A percentile compares a stretch with the other conserved stretches of the same genome.
These are phyloP conservation scores for Thera britannica DNA, from an alignment of 2,888 invertebrate species.

Conservation along the genomic window DNA sequence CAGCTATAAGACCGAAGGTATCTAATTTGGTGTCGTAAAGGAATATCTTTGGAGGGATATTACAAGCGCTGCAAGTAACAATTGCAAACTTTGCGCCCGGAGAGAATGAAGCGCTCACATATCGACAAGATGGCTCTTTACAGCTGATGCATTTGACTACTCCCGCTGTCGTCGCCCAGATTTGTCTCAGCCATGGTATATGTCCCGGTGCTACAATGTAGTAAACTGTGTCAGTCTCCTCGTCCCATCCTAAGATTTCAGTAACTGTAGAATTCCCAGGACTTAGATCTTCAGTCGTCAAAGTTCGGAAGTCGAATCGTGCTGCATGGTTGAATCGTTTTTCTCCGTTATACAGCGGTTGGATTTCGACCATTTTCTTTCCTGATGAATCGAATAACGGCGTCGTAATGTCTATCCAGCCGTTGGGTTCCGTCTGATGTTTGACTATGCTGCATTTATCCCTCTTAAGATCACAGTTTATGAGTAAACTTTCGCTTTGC, in stretches of 20 bases:
- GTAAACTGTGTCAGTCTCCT: conserved; percentile 84
- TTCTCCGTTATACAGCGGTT: conserved; percentile 62
- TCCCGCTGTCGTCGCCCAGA: conserved; percentile 83
- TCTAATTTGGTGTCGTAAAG: conserved; percentile 78
- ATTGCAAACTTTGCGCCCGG: conserved; percentile 66
- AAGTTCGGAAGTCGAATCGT: conserved; percentile 61
- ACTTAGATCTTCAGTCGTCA: conserved; percentile 75
- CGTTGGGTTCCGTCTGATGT: conserved; percentile 83
- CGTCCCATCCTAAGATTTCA: conserved; percentile 86
- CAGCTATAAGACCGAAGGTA: conserved; percentile 78
- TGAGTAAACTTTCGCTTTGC: conserved; percentile 88
- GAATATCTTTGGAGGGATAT: conserved; percentile 66
- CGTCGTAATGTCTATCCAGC: conserved; percentile 88
- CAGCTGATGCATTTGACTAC: conserved; percentile 87
- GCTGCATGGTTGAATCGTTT: conserved; percentile 78
- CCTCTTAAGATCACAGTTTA: conserved; percentile 81
- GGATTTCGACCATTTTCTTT: conserved; percentile 73
- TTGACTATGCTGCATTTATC: conserved; percentile 72
- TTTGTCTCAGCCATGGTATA: conserved; percentile 88
- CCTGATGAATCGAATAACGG: conserved; percentile 82
- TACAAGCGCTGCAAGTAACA: conserved; percentile 66
- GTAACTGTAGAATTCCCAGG: conserved; percentile 86
- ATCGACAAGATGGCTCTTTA: conserved; percentile 87
- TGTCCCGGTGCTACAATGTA: conserved; percentile 87
- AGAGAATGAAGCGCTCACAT: conserved; percentile 86